phyloP scores from a whole-genome alignment of 2,888 invertebrate species.

The Scelioninae gen. 1 region DNA sequence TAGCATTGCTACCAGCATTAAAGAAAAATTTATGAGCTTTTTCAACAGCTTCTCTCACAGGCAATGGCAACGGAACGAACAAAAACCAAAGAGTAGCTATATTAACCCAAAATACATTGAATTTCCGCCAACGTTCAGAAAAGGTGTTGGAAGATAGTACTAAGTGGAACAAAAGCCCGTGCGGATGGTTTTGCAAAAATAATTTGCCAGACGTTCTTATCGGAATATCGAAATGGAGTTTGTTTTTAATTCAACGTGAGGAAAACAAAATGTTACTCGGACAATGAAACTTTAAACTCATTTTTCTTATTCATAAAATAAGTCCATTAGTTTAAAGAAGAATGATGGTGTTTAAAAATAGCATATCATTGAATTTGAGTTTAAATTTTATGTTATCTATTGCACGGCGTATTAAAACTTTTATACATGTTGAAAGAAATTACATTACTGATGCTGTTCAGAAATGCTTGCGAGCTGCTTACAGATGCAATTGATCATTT shows the following conservation, averaged over 20 bases:
- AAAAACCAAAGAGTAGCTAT: constrained; percentile 30
- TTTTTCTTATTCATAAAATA: background rate
- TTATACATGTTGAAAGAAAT: constrained; percentile 13
- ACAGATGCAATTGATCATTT: background rate
- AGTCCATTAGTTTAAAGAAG: background rate
- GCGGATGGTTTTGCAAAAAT: constrained; percentile 20
- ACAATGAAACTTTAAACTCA: constrained; percentile 11
- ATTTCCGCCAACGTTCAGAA: constrained; percentile 60
- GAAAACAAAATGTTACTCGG: constrained; percentile 10
- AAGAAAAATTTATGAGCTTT: constrained; percentile 65
- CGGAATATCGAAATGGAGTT: constrained; percentile 21
- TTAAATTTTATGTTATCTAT: constrained; percentile 15
- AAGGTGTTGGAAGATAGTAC: constrained; percentile 36
- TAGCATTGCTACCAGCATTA: constrained; percentile 26
- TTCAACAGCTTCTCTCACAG: constrained; percentile 52
- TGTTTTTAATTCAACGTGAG: constrained; percentile 5
- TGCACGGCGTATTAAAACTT: constrained; percentile 20
- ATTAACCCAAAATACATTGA: constrained; percentile 61
- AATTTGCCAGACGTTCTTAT: constrained; percentile 29
- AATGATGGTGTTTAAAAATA: too few species aligned
- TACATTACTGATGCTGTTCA: constrained; percentile 5
- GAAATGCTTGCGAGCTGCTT: constrained; percentile 8
- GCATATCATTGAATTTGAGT: constrained; percentile 1
- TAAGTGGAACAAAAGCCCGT: constrained; percentile 47
- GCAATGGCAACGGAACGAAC: constrained; percentile 33